phyloP scores from a whole-genome alignment of 2,888 invertebrate genomes.

The Spilosoma lubricipeda region DNA sequence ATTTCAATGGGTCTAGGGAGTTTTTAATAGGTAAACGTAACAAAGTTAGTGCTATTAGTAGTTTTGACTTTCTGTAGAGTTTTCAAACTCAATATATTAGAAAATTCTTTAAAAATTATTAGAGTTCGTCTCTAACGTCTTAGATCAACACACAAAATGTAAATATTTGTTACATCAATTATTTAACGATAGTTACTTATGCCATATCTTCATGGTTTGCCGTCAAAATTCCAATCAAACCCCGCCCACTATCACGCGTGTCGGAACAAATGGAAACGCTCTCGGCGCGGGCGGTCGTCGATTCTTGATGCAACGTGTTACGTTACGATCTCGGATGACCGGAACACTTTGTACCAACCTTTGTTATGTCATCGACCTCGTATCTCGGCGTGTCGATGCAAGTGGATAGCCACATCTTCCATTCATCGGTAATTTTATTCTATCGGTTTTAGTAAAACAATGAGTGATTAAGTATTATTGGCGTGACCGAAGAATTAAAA shows the following conservation, averaged over 20 bases:
- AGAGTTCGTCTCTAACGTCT: too few relatives aligned
- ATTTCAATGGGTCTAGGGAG: too few relatives aligned
- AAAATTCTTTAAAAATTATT: too few relatives aligned
- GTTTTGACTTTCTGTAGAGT: background rate
- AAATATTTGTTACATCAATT: background rate
- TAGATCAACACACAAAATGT: background rate
- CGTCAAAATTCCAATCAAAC: background rate
- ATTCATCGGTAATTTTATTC: conserved; percentile 8
- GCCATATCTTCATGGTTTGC: background rate
- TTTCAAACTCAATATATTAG: too few relatives aligned
- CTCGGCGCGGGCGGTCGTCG: conserved; percentile 30
- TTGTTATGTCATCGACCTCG: conserved; percentile 73
- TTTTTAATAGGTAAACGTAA: background rate
- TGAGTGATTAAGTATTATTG: conserved; percentile 2
- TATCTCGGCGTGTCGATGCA: conserved; percentile 52
- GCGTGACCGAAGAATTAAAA: background rate
- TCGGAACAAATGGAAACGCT: conserved; percentile 56
- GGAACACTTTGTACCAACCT: conserved; percentile 73
- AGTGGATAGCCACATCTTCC: conserved; percentile 42
- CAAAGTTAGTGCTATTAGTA: background rate
- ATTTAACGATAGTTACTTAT: background rate
- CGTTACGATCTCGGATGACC: conserved; percentile 72
- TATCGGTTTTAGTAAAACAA: background rate
- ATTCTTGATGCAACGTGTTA: conserved; percentile 73
- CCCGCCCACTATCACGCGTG: conserved; percentile 12